phyloP scores from a whole-genome alignment of 2,888 invertebrate genomes.

The Choreutis nemorana region DNA sequence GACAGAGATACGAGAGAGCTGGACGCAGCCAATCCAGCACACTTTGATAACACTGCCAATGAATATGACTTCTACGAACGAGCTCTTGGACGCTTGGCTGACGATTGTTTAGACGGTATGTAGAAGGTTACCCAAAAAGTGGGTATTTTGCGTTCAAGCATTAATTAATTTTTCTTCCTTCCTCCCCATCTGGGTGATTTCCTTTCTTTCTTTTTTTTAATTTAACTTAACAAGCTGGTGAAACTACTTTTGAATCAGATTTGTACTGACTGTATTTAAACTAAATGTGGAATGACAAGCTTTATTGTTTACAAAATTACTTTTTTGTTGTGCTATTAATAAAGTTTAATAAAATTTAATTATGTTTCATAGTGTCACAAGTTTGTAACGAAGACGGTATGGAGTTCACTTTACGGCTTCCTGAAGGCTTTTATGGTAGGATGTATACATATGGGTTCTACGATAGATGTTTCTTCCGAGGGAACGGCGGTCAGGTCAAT shows the following conservation, averaged over 20 bases:
- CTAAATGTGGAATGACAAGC: no score
- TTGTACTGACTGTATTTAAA: no score
- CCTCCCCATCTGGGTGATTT: no score
- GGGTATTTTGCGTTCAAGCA: no score
- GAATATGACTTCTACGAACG: slow-evolving; percentile 86
- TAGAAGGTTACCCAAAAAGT: no score
- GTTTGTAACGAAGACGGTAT: slow-evolving; percentile 93
- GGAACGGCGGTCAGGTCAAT: slow-evolving; percentile 86
- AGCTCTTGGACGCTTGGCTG: slow-evolving; percentile 74
- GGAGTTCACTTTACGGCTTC: slow-evolving; percentile 89
- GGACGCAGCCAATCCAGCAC: slow-evolving; percentile 84
- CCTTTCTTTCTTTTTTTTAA: no score
- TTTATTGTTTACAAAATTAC: no score
- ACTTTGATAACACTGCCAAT: slow-evolving; percentile 83
- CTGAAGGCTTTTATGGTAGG: slow-evolving; percentile 88
- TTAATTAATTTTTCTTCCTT: no score
- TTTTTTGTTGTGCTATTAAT: no score
- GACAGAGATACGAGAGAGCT: slow-evolving; percentile 85
- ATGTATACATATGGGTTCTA: slow-evolving; percentile 94
- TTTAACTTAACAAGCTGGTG: no score
- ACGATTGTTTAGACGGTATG: slow-evolving; percentile 90
- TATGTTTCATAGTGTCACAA: slow-evolving; percentile 75
- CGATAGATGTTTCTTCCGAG: slow-evolving; percentile 89
- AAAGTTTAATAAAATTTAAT: slow-evolving; percentile 4
- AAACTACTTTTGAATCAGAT: no score